Conservation (phyloP, 1,140 invertebrate species). For the Aphidius gifuensis region DNA sequence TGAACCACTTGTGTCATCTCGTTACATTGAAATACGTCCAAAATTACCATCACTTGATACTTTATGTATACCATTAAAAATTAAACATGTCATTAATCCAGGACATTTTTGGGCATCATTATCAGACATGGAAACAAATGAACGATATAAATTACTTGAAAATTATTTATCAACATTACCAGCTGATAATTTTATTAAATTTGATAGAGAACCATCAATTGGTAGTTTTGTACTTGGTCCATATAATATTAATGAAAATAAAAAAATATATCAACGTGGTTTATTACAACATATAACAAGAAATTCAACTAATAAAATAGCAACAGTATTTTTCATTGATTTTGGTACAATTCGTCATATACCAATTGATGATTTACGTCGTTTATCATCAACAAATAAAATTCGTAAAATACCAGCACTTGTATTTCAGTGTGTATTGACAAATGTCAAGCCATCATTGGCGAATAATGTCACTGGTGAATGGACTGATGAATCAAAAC, state of each 20-base stretch:
- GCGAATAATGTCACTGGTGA: conserved; percentile 55
- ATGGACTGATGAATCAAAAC: conserved; percentile 61
- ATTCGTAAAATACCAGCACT: conserved; percentile 54
- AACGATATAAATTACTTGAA: conserved; percentile 20
- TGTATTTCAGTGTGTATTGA: conserved; percentile 70
- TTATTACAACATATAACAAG: conserved; percentile 32
- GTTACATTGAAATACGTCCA: conserved; percentile 35
- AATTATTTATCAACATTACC: background rate
- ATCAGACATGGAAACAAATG: conserved; percentile 43
- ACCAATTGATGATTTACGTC: conserved; percentile 29
- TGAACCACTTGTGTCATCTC: background rate
- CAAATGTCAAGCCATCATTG: conserved; percentile 64
- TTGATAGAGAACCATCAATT: conserved; percentile 21
- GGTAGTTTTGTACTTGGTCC: conserved; percentile 44
- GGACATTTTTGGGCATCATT: conserved; percentile 64
- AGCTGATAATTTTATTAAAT: background rate
- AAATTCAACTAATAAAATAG: conserved; percentile 10
- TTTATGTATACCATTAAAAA: conserved; percentile 45
- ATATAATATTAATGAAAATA: conserved; percentile 28
- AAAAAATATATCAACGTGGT: conserved; percentile 43
- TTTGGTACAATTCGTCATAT: conserved; percentile 64
- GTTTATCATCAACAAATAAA: conserved; percentile 23
- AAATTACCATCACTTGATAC: conserved; percentile 55
- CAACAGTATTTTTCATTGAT: conserved; percentile 71
- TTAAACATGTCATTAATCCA: conserved; percentile 50